Evolutionary conservation across 2,113 vertebrate species (phyloP), one percentile per base, ranked within the genome.

Genomic region (Alethe castanea): DNA sequence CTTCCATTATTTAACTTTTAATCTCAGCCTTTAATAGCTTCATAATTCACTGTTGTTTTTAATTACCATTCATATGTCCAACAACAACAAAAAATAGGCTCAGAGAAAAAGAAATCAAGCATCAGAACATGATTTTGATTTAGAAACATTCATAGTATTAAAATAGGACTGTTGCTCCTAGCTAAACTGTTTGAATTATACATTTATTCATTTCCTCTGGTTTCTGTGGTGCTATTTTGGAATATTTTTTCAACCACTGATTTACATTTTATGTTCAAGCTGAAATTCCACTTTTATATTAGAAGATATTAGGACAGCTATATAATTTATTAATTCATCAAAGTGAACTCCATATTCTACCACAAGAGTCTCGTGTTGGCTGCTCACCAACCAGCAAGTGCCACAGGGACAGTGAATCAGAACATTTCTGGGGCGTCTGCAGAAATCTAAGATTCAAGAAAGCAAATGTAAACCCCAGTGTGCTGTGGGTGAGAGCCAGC

Each of bases 111-210:
- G 82, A 47, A 79, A 79, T 70, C 60, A 66, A 77, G 53, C 15
- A 76, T 74, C 70, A 53, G 56, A 95, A 64, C 44, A 31, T 87
- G 15, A 22, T 81, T 95, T 87, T 93, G 81, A 79, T 94, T 95
- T 95, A 85, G 90, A 91, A 91, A 85, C 45, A 53, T 66, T 76
- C 57, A 52, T 67, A 64, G 57, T 62, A 85, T 85, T 93, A 91
- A 96, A 95, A 95, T 90, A 96, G 90, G 85, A 84, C 33, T 29
- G 48, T 95, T 95, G 81, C 88, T 95, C 53, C 90, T 79, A 85
- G 92, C 88, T 80, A 69, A 76, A 47, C 74, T 69, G 12, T 53
- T 82, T 96, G 85, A 96, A 94, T 96, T 94, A 93, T 88, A 87
- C 74, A 96, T 95, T 90, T 94, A 77, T 33, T 90, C 66, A 65